phyloP scores from a whole-genome alignment of 2,888 invertebrate genomes.

The Germaria angustata region DNA sequence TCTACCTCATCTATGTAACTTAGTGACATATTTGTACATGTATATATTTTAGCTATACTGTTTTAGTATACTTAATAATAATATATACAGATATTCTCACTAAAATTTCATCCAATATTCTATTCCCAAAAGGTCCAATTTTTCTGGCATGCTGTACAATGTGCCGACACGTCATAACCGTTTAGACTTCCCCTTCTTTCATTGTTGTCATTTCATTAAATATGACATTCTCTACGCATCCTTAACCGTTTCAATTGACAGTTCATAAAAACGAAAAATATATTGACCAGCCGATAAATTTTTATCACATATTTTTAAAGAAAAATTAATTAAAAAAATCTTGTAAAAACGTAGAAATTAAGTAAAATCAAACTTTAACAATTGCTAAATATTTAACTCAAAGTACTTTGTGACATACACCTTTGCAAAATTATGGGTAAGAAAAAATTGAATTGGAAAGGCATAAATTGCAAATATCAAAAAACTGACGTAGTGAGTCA shows the following conservation, averaged over 20 bases:
- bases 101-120: neutral
- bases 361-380: neutral
- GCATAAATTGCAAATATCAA: neutral
- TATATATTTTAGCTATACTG: no score
- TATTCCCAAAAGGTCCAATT: neutral
- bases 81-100: neutral
- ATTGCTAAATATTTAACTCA: slow-evolving; percentile 2
- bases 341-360: slow-evolving; percentile 13
- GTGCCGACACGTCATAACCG: slow-evolving; percentile 68
- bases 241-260: slow-evolving; percentile 60
- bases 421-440: slow-evolving; percentile 51
- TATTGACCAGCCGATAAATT: slow-evolving; percentile 59
- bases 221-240: slow-evolving; percentile 54
- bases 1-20: no score
- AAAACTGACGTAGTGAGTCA: slow-evolving; percentile 62
- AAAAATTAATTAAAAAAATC: slow-evolving; percentile 53
- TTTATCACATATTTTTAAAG: slow-evolving; percentile 66
- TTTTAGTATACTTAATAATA: no score
- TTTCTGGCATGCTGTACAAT: neutral
- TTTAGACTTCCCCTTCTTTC: neutral
- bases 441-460: neutral
- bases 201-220: slow-evolving; percentile 44
- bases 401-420: no score
- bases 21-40: no score
- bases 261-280: slow-evolving; percentile 59